phyloP scores from a whole-genome alignment of 2,888 invertebrate genomes.

The Laspeyria flexula region DNA sequence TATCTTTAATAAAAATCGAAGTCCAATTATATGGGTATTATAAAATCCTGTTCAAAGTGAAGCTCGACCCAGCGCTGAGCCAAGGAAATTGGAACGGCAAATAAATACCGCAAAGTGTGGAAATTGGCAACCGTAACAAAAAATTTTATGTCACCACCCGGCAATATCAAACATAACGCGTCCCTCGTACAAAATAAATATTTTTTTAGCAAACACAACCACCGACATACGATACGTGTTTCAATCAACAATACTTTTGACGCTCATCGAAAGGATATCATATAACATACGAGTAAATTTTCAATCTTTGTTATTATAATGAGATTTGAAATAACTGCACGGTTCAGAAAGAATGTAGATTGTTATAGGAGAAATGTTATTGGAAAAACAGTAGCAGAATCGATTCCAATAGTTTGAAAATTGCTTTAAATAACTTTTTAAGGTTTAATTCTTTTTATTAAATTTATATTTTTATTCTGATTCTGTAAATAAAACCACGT shows the following conservation, averaged over 20 bases:
- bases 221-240: conserved; percentile 44
- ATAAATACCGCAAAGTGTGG: conserved; percentile 40
- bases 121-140: conserved; percentile 36
- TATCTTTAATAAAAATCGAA: conserved; percentile 31
- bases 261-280: conserved; percentile 23
- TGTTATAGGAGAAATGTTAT: too few species aligned
- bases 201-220: conserved; percentile 45
- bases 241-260: conserved; percentile 50
- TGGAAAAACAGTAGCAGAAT: too few species aligned
- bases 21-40: conserved; percentile 34
- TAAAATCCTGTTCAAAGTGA: conserved; percentile 23
- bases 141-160: conserved; percentile 18
- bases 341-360: too few species aligned
- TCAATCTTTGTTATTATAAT: too few species aligned
- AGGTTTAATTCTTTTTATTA: too few species aligned
- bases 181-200: conserved; percentile 49
- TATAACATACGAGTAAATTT: conserved; percentile 11
- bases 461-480: too few species aligned
- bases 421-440: too few species aligned
- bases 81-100: conserved; percentile 38
- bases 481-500: too few species aligned
- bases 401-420: too few species aligned
- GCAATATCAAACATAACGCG: conserved; percentile 31
- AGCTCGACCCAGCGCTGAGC: conserved; percentile 13
- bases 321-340: too few species aligned